Evolutionary conservation across 2,888 invertebrate genomes (phyloP).

Genomic region (Iselma pallidipennis): DNA sequence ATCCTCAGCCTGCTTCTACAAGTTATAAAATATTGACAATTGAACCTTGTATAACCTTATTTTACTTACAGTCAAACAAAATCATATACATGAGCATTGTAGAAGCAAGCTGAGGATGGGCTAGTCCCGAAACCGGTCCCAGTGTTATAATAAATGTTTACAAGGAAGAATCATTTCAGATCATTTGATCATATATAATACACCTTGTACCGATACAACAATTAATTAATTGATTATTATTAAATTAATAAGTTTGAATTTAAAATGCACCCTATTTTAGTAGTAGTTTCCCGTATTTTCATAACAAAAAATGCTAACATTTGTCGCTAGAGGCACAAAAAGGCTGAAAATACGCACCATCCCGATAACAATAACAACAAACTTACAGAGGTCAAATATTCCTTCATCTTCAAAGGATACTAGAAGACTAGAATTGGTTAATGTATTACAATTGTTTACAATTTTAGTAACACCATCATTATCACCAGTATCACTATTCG

Average conservation of each 20-base stretch:
- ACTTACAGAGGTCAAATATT: slow-evolving; percentile 48
- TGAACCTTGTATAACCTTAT: too few species aligned
- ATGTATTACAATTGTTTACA: neutral
- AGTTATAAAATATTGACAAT: too few species aligned
- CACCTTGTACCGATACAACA: neutral
- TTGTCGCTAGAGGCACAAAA: too few species aligned
- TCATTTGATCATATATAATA: too few species aligned
- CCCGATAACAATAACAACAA: neutral
- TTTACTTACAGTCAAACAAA: too few species aligned
- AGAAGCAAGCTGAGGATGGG: too few species aligned
- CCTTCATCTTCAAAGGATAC: slow-evolving; percentile 49
- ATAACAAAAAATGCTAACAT: neutral
- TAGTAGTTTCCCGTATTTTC: neutral
- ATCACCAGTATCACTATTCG: neutral
- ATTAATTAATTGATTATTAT: neutral
- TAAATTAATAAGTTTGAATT: neutral
- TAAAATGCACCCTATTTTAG: neutral
- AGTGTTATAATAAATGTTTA: too few species aligned
- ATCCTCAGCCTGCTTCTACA: too few species aligned
- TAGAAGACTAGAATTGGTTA: neutral
- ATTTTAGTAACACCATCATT: neutral
- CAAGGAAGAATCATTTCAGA: too few species aligned
- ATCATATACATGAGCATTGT: too few species aligned
- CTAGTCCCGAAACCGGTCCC: too few species aligned
- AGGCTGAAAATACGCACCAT: too few species aligned